phyloP scores from a whole-genome alignment of 1,140 invertebrate genomes.

The Musca vetustissima region DNA sequence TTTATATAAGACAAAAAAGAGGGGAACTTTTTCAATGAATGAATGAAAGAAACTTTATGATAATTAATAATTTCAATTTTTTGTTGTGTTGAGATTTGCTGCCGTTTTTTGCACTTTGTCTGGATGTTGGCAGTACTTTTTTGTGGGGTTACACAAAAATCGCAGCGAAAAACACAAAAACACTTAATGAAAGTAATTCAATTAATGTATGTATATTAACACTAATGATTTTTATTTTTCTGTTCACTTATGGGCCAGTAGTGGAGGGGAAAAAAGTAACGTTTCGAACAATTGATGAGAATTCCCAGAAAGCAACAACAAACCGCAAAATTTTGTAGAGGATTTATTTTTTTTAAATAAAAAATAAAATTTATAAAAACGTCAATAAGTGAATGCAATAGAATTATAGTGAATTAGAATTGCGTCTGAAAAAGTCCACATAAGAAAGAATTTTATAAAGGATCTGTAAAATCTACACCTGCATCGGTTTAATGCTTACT shows the following conservation, averaged over 20 bases:
- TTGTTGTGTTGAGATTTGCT: neutral
- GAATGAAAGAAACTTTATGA: constrained; percentile 7
- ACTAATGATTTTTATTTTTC: neutral
- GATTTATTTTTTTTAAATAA: too few species aligned
- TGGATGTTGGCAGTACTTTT: neutral
- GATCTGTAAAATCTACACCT: too few species aligned
- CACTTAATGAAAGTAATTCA: constrained; percentile 20
- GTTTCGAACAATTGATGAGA: neutral
- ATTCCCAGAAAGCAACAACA: neutral
- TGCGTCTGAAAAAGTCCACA: too few species aligned
- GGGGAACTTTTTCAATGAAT: constrained; percentile 6
- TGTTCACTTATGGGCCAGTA: neutral
- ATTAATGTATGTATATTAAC: constrained; percentile 21
- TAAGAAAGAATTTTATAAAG: too few species aligned
- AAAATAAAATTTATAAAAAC: too few species aligned
- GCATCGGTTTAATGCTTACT: too few species aligned
- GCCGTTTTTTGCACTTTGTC: neutral
- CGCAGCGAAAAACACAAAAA: neutral
- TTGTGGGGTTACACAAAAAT: too few species aligned
- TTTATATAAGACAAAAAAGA: neutral
- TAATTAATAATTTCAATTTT: constrained; percentile 9
- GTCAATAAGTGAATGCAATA: too few species aligned
- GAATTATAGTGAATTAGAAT: too few species aligned
- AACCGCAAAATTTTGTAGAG: neutral
- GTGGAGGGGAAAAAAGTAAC: too few species aligned